phyloP scores from a whole-genome alignment of 2,888 invertebrate species.

The Euzetes globulus region DNA sequence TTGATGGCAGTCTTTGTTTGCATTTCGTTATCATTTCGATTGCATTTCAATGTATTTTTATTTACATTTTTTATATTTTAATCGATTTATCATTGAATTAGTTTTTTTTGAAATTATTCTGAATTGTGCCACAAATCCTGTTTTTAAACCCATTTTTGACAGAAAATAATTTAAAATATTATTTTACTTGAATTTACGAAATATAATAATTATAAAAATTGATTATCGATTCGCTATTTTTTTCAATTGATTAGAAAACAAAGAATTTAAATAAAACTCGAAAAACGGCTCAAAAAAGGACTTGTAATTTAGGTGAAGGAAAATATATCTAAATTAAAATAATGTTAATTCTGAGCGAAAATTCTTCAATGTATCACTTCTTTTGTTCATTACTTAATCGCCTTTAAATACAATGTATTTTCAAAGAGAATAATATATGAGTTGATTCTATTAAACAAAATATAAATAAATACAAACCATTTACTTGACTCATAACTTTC shows the following conservation, averaged over 20 bases:
- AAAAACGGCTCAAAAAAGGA: not conserved
- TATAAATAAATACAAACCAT: not conserved
- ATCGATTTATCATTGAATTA: not conserved
- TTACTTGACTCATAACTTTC: no score
- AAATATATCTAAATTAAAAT: not conserved
- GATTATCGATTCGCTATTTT: not conserved
- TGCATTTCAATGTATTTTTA: constrained; percentile 6
- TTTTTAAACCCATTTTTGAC: not conserved
- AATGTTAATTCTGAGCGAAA: not conserved
- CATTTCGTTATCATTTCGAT: not conserved
- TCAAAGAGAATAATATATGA: not conserved
- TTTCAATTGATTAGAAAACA: not conserved
- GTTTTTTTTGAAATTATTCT: not conserved
- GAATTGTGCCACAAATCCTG: not conserved
- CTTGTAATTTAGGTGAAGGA: constrained; percentile 14
- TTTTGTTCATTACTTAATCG: constrained; percentile 14
- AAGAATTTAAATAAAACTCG: not conserved
- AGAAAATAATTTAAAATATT: not conserved
- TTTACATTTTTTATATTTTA: constrained; percentile 6
- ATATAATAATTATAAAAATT: not conserved
- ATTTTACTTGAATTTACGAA: not conserved
- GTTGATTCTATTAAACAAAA: not conserved
- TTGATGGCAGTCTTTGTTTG: not conserved
- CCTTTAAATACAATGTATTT: constrained; percentile 16
- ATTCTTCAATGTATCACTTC: not conserved